Evolutionary conservation across 2,113 vertebrate genomes (phyloP).

Genomic region (Narcine bancroftii): DNA sequence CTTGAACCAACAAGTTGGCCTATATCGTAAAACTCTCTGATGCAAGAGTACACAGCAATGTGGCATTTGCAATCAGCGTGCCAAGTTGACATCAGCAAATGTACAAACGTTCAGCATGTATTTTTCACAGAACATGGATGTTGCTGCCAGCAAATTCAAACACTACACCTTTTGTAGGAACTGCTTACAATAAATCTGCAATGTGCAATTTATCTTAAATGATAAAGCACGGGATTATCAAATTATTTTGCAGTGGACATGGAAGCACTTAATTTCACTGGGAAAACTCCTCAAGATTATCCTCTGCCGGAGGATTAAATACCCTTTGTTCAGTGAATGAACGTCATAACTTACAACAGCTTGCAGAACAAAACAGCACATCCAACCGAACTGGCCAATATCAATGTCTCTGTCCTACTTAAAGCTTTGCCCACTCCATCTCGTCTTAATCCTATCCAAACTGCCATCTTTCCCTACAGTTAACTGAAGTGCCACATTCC

Average conservation of each 20-base stretch:
- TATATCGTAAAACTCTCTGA: too few species aligned
- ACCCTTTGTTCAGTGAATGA: background rate
- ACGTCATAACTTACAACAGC: background rate
- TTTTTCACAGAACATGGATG: too few species aligned
- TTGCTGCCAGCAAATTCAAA: background rate
- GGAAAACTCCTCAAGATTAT: background rate
- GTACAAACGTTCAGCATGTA: too few species aligned
- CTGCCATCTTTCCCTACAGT: background rate
- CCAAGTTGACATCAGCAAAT: too few species aligned
- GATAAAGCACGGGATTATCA: background rate
- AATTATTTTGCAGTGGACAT: background rate
- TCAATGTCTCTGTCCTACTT: background rate
- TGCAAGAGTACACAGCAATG: too few species aligned
- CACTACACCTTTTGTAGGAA: background rate
- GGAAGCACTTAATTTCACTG: background rate
- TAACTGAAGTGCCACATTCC: background rate
- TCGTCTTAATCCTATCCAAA: background rate
- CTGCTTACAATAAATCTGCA: background rate
- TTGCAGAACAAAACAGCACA: background rate
- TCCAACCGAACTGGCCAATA: background rate
- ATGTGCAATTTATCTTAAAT: background rate
- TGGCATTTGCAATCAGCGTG: too few species aligned
- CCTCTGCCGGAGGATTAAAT: background rate
- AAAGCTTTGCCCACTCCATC: background rate
- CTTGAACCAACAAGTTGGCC: too few species aligned